Evolutionary conservation across 2,113 vertebrate genomes (phyloP), one percentile per base, ranked within the genome.

Genomic region (Scophthalmus maximus): DNA sequence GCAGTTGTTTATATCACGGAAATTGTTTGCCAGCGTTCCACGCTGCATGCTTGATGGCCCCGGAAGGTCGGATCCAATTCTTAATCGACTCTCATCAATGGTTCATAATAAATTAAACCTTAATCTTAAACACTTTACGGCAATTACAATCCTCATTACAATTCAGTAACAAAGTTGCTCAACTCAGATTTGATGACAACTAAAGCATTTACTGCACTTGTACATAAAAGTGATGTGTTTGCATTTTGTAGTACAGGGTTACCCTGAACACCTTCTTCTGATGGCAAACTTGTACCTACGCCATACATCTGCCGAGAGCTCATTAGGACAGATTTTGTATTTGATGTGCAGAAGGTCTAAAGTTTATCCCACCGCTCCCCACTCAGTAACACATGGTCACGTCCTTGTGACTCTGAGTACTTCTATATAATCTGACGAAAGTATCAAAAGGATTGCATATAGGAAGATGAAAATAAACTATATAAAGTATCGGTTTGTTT

Each of bases 291-390:
- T 44, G 42, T n/a, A 18, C 18, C 18, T n/a, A 42, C 12, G 17
- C 38, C 38, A 5, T 14, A 42, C 38, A 20, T 46, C 20, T n/a
- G 42, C 44, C 17, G 50, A 57, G 20, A 34, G 2, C 40, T 63
- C 47, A 56, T 61, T 62, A 40, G n/a, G 12, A 12, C 49, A 42
- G 34, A 18, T 44, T n/a, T n/a, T n/a, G 26, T 40, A 18, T 64
- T 40, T 66, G 61, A 61, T 60, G n/a, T 58, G 58, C 15, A 26
- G 22, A 17, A 25, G 69, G 38, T 70, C 34, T 32, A 34, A 53
- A 52, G 42, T 44, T 8, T 44, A n/a, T 44, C 36, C 14, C 3
- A 42, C 50, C 11, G 38, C 40, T 57, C 50, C n/a, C 23, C 49
- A 32, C 25, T 34, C 55, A 23, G 38, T 34, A 4, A 10, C 53